phyloP scores from a whole-genome alignment of 2,888 invertebrate species.

The Anaspis maculata region DNA sequence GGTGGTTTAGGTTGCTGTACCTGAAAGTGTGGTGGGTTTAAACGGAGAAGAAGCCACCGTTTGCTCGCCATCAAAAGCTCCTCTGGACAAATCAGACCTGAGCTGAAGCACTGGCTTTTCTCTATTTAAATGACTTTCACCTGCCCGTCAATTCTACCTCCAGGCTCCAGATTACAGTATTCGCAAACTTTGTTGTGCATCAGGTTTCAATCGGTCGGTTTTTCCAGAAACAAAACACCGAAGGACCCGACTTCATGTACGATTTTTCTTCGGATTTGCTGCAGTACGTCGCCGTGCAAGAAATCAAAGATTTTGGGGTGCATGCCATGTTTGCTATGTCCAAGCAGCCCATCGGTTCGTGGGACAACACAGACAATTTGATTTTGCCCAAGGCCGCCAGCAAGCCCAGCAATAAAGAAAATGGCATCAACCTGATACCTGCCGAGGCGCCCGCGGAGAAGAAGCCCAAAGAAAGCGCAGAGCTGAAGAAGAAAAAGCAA shows the following conservation, averaged over 20 bases:
- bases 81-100: too few species aligned
- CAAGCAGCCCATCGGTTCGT: constrained; percentile 38
- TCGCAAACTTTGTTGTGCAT: constrained; percentile 32
- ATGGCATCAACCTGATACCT: too few species aligned
- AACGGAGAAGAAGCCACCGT: constrained; percentile 23
- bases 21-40: too few species aligned
- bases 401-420: too few species aligned
- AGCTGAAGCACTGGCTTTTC: too few species aligned
- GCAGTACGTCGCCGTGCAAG: constrained; percentile 43
- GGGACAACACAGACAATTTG: constrained; percentile 36
- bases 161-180: constrained; percentile 31
- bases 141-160: too few species aligned
- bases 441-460: too few species aligned
- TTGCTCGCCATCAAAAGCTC: too few species aligned
- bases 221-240: constrained; percentile 16
- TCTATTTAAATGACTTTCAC: not conserved
- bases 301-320: constrained; percentile 44
- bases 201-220: constrained; percentile 28
- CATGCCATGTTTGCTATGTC: constrained; percentile 47
- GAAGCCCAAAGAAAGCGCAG: too few species aligned
- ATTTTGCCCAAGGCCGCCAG: constrained; percentile 31
- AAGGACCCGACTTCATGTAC: constrained; percentile 26
- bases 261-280: constrained; percentile 40
- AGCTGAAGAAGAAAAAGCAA: too few species aligned
- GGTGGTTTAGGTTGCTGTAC: too few species aligned